Base-by-base conservation (phyloP, 2,888 invertebrate species). In the Drosophila neotestacea region DNA sequence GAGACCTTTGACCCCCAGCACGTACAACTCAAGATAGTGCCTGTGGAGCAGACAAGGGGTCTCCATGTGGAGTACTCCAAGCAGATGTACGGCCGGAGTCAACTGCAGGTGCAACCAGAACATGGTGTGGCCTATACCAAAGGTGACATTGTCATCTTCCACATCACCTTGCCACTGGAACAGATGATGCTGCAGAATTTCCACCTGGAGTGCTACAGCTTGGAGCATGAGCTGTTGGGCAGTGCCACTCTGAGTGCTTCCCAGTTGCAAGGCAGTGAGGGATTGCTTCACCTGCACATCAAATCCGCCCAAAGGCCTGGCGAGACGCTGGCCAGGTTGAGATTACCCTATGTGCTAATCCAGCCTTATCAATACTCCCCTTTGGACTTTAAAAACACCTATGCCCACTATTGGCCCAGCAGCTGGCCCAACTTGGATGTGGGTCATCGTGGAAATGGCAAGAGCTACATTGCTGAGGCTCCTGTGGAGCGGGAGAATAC, bases 381-480 rank as follows among this genome's bases (percentile, higher is more conserved):
- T 94, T 96, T 97, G 93, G 95, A 96, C 91, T 95, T 98, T 94
- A 94, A 95, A 89, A 94, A 95, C 30, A 96, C 97, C 4, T 97
- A 95, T 90, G 94, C 96, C 1, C 95, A 96, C 81, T 95, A 97
- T 91, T 98, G 98, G 98, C 96, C 96, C 82, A 95, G 95, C 55
- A 94, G 95, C 39, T 96, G 97, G 95, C 95, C 95, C 27, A 97
- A 97, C 0, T 92, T 99, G 59, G 98, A 99, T 93, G 97, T 99
- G 51, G 99, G 99, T 0, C 99, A 99, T 91, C 94, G 99, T 59
- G 99, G 99, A 13, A 95, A 97, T 59, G 99, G 99, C 56, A 96
- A 96, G 68, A 98, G 98, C 79, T 98, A 97, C 92, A 90, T 89
- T 28, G 81, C 81, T 94, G 93, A 93, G 92, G 95, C 96, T 90